Evolutionary conservation across 1,140 invertebrate species (phyloP).

Genomic region (Cyclargus thomasi): DNA sequence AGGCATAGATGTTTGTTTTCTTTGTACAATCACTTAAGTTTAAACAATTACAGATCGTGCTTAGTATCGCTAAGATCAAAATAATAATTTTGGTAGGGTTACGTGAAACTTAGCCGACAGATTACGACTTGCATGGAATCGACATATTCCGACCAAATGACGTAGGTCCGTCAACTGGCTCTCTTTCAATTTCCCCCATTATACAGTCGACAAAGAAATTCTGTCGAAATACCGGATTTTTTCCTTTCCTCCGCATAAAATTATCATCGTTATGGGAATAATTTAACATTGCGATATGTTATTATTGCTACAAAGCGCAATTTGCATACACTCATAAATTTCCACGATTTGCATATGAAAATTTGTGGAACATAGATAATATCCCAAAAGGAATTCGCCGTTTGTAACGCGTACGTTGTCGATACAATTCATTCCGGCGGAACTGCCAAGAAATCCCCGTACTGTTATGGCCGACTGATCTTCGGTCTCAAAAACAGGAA

Average conservation of each 20-base stretch:
- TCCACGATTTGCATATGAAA: constrained; percentile 5
- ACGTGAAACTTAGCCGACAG: too few species aligned
- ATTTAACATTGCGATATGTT: constrained; percentile 5
- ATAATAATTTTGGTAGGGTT: too few species aligned
- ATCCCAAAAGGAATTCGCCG: neutral
- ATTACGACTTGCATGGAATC: too few species aligned
- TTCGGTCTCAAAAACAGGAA: neutral
- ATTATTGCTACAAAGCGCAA: constrained; percentile 7
- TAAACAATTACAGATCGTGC: too few species aligned
- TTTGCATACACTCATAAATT: constrained; percentile 7
- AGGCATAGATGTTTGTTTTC: too few species aligned
- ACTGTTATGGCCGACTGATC: neutral
- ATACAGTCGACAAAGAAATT: too few species aligned
- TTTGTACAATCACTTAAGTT: too few species aligned
- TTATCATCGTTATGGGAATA: neutral
- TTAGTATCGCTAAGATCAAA: too few species aligned
- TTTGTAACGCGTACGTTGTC: neutral
- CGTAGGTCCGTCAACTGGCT: too few species aligned
- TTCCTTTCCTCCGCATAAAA: neutral
- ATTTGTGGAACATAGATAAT: constrained; percentile 9
- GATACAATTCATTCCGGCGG: neutral
- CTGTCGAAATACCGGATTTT: neutral
- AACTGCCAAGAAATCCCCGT: neutral
- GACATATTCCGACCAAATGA: too few species aligned
- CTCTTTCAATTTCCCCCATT: too few species aligned